Conservation (phyloP, 1,140 invertebrate species). For the Atta cephalotes region DNA sequence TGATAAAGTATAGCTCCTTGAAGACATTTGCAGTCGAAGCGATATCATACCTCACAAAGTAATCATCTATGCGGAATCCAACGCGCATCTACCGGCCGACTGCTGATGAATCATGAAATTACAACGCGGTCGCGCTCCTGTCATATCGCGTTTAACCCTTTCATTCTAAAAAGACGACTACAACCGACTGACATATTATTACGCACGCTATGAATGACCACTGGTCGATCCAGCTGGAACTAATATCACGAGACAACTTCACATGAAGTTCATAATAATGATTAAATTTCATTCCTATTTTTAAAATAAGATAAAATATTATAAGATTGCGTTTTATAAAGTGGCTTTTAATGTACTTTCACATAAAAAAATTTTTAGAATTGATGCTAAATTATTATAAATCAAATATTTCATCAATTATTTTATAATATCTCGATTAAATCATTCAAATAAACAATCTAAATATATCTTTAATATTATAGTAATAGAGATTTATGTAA, state of each 20-base stretch:
- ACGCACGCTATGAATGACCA: constrained; percentile 12
- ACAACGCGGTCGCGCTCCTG: constrained; percentile 28
- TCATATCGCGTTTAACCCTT: constrained; percentile 42
- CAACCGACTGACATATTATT: constrained; percentile 36
- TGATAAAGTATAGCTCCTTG: constrained; percentile 19
- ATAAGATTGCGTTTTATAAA: not conserved
- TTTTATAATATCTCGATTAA: not conserved
- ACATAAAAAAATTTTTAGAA: not conserved
- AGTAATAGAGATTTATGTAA: not conserved
- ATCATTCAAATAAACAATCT: too few species aligned
- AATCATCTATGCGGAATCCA: constrained; percentile 20
- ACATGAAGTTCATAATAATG: constrained; percentile 11
- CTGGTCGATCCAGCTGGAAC: not conserved
- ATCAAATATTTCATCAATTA: not conserved
- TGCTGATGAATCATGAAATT: constrained; percentile 53
- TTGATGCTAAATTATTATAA: not conserved
- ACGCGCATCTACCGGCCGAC: constrained; percentile 20
- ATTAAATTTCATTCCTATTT: constrained; percentile 11
- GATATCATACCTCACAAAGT: constrained; percentile 40
- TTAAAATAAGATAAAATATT: constrained; percentile 17
- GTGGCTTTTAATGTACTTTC: not conserved
- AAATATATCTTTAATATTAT: too few species aligned
- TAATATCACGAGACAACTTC: constrained; percentile 2
- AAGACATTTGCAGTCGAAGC: constrained; percentile 15
- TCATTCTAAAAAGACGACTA: constrained; percentile 41